Evolutionary conservation across 1,140 invertebrate genomes (phyloP).

Genomic region (Triops cancriformis): DNA sequence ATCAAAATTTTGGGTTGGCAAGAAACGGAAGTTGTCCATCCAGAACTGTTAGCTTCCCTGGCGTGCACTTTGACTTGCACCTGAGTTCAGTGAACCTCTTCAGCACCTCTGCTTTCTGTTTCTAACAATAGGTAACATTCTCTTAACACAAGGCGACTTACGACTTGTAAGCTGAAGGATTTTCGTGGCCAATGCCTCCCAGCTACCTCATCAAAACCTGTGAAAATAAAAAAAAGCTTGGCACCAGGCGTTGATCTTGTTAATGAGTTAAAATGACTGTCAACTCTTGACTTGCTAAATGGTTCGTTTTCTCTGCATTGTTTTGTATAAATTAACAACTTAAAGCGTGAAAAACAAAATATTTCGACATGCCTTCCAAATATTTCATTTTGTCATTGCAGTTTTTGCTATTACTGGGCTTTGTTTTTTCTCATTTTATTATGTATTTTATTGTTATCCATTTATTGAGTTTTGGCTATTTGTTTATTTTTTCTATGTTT

Average conservation of each 20-base stretch:
- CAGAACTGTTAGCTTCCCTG: conserved; percentile 6
- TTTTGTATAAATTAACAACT: neutral
- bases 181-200: neutral
- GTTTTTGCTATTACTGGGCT: too few relatives aligned
- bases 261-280: conserved; percentile 11
- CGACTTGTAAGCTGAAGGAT: too few relatives aligned
- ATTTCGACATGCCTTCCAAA: too few relatives aligned
- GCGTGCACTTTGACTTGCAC: conserved; percentile 3
- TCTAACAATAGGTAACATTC: neutral
- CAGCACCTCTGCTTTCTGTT: neutral
- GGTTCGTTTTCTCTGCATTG: neutral
- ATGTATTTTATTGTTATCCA: too few relatives aligned
- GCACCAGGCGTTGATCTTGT: neutral
- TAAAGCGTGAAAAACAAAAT: too few relatives aligned
- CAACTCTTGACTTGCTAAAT: neutral
- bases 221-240: neutral
- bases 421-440: too few relatives aligned
- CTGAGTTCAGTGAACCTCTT: conserved; percentile 4
- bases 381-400: too few relatives aligned
- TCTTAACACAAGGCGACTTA: too few relatives aligned
- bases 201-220: neutral
- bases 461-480: too few relatives aligned
- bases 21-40: neutral
- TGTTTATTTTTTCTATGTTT: too few relatives aligned
- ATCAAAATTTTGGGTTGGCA: neutral